A percentile compares a stretch with the other conserved stretches of the same genome.
phyloP scores from a whole-genome alignment of 2,888 invertebrate genomes.

The Drosophila anomalipes region DNA sequence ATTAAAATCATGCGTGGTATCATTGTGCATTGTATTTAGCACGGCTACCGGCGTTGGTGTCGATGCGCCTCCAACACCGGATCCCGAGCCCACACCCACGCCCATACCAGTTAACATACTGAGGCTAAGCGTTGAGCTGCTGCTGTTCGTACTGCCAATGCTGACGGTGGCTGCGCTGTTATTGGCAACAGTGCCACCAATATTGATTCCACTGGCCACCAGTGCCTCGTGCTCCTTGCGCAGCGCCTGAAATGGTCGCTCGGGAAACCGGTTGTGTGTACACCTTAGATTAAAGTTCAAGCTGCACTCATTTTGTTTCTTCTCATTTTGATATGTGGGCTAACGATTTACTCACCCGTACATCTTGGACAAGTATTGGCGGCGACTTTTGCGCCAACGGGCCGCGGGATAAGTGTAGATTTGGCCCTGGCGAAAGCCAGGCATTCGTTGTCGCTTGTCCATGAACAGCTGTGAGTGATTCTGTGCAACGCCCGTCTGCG shows the following conservation, averaged over 20 bases:
- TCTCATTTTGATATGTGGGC: not conserved
- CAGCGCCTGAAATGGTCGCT: constrained; percentile 84
- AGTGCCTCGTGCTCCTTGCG: constrained; percentile 83
- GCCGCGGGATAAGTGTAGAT: constrained; percentile 96
- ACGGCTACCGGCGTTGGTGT: constrained; percentile 66
- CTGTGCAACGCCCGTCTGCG: constrained; percentile 98
- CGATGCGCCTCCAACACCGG: constrained; percentile 49
- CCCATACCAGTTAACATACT: constrained; percentile 58
- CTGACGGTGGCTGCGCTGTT: constrained; percentile 22
- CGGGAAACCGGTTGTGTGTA: constrained; percentile 79
- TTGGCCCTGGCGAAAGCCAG: constrained; percentile 94
- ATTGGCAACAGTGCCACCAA: constrained; percentile 28
- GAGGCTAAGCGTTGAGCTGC: constrained; percentile 63
- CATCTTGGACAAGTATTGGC: constrained; percentile 90
- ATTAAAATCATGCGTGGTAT: constrained; percentile 83
- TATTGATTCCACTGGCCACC: constrained; percentile 65
- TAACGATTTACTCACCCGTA: constrained; percentile 77
- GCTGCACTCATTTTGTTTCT: constrained; percentile 1
- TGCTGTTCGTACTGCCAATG: constrained; percentile 46
- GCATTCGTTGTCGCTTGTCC: constrained; percentile 95
- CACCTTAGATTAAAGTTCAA: constrained; percentile 16
- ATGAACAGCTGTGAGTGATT: constrained; percentile 96
- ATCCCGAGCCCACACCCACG: not conserved
- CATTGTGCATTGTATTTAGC: constrained; percentile 64
- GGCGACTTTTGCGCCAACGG: constrained; percentile 95